Evolutionary conservation across 2,797 vertebrate genomes (phyloP).

Genomic region (Tragelaphus eurycerus): DNA sequence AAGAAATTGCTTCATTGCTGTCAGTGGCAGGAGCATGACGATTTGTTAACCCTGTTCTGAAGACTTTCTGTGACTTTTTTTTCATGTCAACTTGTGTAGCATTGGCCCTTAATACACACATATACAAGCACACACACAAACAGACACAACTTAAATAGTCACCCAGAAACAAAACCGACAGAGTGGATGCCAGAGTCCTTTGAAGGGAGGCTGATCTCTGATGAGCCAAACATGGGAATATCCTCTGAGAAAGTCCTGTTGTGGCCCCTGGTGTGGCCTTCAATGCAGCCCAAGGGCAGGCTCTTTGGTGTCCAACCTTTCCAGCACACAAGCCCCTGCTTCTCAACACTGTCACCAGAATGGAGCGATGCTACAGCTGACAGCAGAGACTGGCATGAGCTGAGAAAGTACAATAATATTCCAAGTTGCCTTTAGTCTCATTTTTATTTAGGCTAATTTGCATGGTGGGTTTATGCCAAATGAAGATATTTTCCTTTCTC

Average conservation of each 20-base stretch:
- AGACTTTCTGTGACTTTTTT: neutral
- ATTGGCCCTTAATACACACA: neutral
- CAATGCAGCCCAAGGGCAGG: neutral
- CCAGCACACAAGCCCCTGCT: neutral
- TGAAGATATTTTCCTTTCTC: constrained; percentile 69
- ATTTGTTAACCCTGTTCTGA: neutral
- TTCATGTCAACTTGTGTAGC: neutral
- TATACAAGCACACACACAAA: neutral
- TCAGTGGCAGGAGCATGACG: neutral
- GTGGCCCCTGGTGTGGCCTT: fast-evolving
- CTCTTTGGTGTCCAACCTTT: neutral
- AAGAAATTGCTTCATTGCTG: neutral
- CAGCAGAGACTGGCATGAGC: constrained; percentile 8
- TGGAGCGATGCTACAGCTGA: neutral
- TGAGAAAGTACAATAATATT: constrained; percentile 69
- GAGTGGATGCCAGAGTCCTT: neutral
- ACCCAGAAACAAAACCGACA: neutral
- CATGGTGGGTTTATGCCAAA: constrained; percentile 70
- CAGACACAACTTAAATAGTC: neutral
- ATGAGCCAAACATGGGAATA: neutral
- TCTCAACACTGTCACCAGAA: neutral
- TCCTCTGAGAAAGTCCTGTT: neutral
- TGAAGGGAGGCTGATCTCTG: neutral
- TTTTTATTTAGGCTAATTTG: constrained; percentile 77
- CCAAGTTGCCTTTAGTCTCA: constrained; percentile 66